A percentile compares a stretch with the other conserved stretches of the same genome.
Conservation (phyloP, 2,797 vertebrate species). For the Hoplostethus mediterraneus region DNA sequence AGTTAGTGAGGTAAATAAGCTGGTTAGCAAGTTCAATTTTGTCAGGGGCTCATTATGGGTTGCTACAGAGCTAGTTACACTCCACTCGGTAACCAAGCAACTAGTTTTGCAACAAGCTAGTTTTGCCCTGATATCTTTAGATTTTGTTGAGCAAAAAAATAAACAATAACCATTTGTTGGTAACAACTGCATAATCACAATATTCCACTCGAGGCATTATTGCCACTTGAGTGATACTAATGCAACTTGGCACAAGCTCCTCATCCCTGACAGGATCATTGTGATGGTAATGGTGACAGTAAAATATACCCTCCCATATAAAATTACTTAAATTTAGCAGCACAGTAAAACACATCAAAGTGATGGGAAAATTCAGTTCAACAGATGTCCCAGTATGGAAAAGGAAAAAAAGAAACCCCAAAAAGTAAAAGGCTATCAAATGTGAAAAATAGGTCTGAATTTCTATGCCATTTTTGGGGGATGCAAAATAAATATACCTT, state of each 20-base stretch:
- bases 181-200: neutral
- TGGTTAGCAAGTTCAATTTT: slow-evolving; percentile 41
- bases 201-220: neutral
- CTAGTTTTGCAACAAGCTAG: neutral
- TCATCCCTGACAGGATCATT: neutral
- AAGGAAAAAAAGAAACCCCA: neutral
- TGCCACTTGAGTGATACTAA: neutral
- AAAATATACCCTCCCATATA: neutral
- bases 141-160: slow-evolving; percentile 5
- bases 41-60: slow-evolving; percentile 32
- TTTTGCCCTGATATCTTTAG: neutral
- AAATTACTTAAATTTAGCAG: neutral
- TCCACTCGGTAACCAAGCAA: neutral
- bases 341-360: slow-evolving; percentile 6
- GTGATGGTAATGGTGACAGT: neutral
- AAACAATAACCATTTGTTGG: neutral
- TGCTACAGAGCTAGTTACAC: neutral
- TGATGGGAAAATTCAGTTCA: neutral
- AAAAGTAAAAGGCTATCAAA: neutral
- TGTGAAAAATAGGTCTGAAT: no score
- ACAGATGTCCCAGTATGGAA: neutral
- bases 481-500: neutral
- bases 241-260: neutral
- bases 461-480: neutral
- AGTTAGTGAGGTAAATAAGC: slow-evolving; percentile 47